Base-by-base conservation (phyloP, 2,113 vertebrate species). In the Coturnix japonica region DNA sequence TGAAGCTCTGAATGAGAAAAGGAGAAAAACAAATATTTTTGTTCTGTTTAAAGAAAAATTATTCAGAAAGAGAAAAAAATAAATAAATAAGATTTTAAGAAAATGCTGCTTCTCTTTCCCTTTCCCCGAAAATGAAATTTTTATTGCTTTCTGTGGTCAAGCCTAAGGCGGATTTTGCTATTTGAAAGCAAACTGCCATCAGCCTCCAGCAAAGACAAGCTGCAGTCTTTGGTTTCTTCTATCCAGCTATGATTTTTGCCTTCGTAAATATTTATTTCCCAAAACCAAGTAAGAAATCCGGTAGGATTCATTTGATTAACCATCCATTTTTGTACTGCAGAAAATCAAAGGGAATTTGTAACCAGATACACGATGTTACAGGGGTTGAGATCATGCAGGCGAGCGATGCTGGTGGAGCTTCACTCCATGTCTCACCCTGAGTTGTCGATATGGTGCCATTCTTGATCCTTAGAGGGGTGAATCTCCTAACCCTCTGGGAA, bases 261-360 rank as follows among this genome's bases (percentile, higher is more conserved):
- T 91, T 79, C 2, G 30, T 53, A 91, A 82, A 95, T 93, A 85
- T 90, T 94, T 85, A 84, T 90, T 93, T 88, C 51, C 61, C 43
- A 11, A n/a, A 79, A 79, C 44, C 75, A 44, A 51, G 75, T 49
- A 41, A 70, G 60, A 91, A 92, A 80, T 53, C 71, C 44, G 4
- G 20, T 26, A 79, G 67, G 66, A 87, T 87, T 91, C 41, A 26
- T 94, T 78, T 61, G 71, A 91, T 91, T 77, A 44, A 3, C 71
- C 59, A 6, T 41, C 25, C 19, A 6, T 69, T 72, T 17, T 88
- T 47, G 20, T n/a, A 26, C 2, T 1, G 15, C 15, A 43, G 63
- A 54, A 51, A 1, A 16, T 22, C 47, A 56, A 73, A 78, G 13
- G 9, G 65, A 65, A 76, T 89, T 75, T 81, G 85, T 43, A 51